These are phyloP conservation scores for Cassiopea xamachana DNA, from an alignment of 30 jellyfish, hydroid and myxozoan species.

Conservation along the genomic window DNA sequence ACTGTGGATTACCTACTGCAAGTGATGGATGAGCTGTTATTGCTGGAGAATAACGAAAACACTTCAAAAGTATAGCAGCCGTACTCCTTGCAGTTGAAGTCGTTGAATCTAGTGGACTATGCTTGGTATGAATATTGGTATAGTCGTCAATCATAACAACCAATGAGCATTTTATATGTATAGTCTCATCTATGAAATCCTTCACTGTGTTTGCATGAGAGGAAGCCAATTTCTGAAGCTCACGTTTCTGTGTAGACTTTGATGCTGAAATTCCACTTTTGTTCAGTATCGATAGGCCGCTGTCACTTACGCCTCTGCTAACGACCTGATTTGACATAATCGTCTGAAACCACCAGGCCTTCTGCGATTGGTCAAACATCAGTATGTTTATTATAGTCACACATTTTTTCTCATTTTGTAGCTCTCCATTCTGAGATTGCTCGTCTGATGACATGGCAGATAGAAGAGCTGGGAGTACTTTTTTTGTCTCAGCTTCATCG, in stretches of 20 bases:
- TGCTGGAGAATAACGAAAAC: slow-evolving; percentile 18
- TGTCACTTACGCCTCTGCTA: slow-evolving; percentile 6
- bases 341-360: slow-evolving; percentile 31
- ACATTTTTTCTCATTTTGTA: slow-evolving; percentile 11
- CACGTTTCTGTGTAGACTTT: background rate
- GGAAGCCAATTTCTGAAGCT: background rate
- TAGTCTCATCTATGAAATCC: slow-evolving; percentile 20
- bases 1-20: background rate
- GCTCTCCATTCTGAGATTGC: background rate
- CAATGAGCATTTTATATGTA: background rate
- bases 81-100: slow-evolving; percentile 34
- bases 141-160: slow-evolving; percentile 34
- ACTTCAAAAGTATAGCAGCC: slow-evolving; percentile 32
- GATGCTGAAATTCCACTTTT: background rate
- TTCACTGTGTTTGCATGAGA: background rate
- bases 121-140: slow-evolving; percentile 18
- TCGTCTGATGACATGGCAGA: slow-evolving; percentile 30
- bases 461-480: slow-evolving; percentile 7
- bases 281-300: slow-evolving; percentile 4
- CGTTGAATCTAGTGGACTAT: background rate
- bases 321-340: slow-evolving; percentile 11
- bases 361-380: slow-evolving; percentile 23
- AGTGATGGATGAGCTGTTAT: background rate
- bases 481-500: slow-evolving; percentile 29
- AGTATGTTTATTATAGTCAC: slow-evolving; percentile 2